phyloP scores from a whole-genome alignment of 2,113 vertebrate genomes.

The Halichoerus grypus region DNA sequence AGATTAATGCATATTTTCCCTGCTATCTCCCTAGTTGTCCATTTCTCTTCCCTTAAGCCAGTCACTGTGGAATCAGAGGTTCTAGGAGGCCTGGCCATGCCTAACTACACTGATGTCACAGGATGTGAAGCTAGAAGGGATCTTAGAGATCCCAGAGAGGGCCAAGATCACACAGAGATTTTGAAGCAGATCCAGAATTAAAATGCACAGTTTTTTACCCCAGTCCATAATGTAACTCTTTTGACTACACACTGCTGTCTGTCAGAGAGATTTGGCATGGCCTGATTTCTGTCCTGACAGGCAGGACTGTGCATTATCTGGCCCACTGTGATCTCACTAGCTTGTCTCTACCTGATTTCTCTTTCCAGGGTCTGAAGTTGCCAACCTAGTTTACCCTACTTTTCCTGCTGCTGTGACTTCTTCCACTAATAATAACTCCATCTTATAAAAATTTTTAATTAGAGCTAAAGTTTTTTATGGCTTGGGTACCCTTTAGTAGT shows the following conservation, averaged over 20 bases:
- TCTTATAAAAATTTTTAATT: not conserved
- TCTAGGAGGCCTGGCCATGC: not conserved
- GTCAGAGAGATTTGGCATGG: not conserved
- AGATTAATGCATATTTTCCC: conserved; percentile 19
- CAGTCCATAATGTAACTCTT: not conserved
- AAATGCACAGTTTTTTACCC: not conserved
- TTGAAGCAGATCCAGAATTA: conserved; percentile 28
- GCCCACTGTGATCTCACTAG: not conserved
- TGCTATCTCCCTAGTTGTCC: not conserved
- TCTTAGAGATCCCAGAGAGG: conserved; percentile 20
- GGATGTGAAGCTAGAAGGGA: not conserved
- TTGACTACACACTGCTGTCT: not conserved
- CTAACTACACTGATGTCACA: not conserved
- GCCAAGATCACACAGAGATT: not conserved
- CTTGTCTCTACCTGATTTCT: conserved; percentile 23
- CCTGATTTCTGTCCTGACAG: not conserved
- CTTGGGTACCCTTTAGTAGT: not conserved
- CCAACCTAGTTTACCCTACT: not conserved
- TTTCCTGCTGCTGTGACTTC: not conserved
- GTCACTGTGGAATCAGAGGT: not conserved
- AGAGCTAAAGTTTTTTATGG: not conserved
- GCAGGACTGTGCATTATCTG: not conserved
- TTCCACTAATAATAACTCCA: not conserved
- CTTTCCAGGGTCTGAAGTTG: not conserved
- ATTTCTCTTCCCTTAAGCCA: conserved; percentile 7